Evolutionary conservation across 2,113 vertebrate genomes (phyloP).

Genomic region (cattle (Bos taurus)): ARS-UCD2.0 NC_037334.1:11430501-11431000

Average conservation of each 20-base stretch:
- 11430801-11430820: fast-evolving
- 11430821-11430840: not conserved
- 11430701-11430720: not conserved
- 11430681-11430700: not conserved
- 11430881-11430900: not conserved
- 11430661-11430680: not conserved
- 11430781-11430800: not conserved
- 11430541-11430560: not conserved
- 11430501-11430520: not conserved
- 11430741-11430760: fast-evolving
- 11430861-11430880: too few species aligned
- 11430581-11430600: not conserved
- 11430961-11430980: not conserved
- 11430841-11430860: not conserved
- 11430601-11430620: not conserved
- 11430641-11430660: not conserved
- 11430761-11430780: not conserved
- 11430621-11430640: not conserved
- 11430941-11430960: not conserved
- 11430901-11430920: not conserved
- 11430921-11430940: not conserved
- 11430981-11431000: not conserved
- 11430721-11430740: not conserved
- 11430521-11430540: not conserved
- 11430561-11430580: not conserved